These are phyloP conservation scores for Synergus itoensis DNA, from an alignment of 2,888 invertebrate genomes.

Conservation along the genomic window DNA sequence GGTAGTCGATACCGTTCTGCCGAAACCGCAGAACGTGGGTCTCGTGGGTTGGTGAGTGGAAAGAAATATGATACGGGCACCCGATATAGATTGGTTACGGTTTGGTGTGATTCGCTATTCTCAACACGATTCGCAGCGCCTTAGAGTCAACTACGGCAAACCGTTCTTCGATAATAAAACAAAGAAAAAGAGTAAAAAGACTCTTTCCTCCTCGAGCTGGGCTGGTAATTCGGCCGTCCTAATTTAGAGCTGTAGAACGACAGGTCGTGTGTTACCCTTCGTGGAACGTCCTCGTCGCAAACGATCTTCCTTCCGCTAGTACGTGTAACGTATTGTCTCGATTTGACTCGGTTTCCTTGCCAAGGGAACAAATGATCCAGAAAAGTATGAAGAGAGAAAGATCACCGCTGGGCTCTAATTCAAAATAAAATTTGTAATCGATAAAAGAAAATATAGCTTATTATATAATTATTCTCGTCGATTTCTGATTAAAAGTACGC, in stretches of 20 bases:
- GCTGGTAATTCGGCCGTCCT: slow-evolving; percentile 30
- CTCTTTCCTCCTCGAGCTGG: background rate
- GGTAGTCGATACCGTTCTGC: slow-evolving; percentile 1
- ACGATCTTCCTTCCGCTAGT: slow-evolving; percentile 29
- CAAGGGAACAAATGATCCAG: slow-evolving; percentile 25
- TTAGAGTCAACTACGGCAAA: slow-evolving; percentile 44
- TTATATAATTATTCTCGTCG: too few relatives aligned
- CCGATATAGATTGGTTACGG: slow-evolving; percentile 1
- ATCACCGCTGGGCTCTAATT: background rate
- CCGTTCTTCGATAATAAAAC: slow-evolving; percentile 49
- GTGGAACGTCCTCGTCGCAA: slow-evolving; percentile 13
- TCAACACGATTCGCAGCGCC: slow-evolving; percentile 50
- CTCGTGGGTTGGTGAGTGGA: slow-evolving; percentile 2
- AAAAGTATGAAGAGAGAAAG: slow-evolving; percentile 18
- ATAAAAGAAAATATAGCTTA: background rate
- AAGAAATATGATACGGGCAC: slow-evolving; percentile 19
- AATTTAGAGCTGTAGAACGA: slow-evolving; percentile 42
- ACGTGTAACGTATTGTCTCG: slow-evolving; percentile 38
- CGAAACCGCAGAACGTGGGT: background rate
- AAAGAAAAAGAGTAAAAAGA: slow-evolving; percentile 39
- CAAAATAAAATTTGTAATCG: background rate
- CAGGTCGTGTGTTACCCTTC: slow-evolving; percentile 40
- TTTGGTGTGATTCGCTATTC: slow-evolving; percentile 45
- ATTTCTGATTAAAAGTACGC: too few relatives aligned
- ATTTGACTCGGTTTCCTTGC: slow-evolving; percentile 34